Base-by-base conservation (phyloP, 2,888 invertebrate species). In the Xestia ashworthii region DNA sequence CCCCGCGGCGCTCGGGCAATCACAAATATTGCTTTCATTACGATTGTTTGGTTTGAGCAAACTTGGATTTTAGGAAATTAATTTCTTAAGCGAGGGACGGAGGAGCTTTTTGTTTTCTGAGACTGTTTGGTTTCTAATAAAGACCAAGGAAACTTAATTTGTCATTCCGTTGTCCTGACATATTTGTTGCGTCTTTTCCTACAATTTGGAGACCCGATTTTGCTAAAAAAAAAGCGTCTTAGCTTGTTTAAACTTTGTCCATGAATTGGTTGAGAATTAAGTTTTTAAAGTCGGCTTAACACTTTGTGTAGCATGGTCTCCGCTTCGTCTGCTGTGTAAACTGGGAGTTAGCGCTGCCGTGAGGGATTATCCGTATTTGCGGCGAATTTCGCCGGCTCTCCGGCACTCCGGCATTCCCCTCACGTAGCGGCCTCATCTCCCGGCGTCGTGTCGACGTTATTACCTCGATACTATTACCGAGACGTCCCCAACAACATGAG, bases 371-470 rank as follows among this genome's bases (percentile, higher is more conserved):
- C 92, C 91, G 90, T 91, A 92, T 93, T 93, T 93, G 92, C 88
- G 90, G 90, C 90, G 89, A 91, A 90, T 91, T 91, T 91, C 88
- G 83, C 80, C 80, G 81, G 80, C 86, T 85, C 89, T 88, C 83
- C 74, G 81, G 79, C 87, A 85, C 89, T 89, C 83, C 74, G 81
- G 76, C 82, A 96, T 95, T 95, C 95, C 86, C 87, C 85, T 94
- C 96, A 96, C 96, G 96, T 95, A 91, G 88, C 89, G 88, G 91
- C 90, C 93, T 95, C 95, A 93, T 95, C 95, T 94, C 92, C 92
- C 91, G 92, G 89, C 92, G 94, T 94, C 94, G 93, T 92, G 91
- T 91, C 93, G 92, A 91, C 93, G 93, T 94, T 95, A 95, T 95
- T 95, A 95, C 95, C 92, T 93, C 92, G 89, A 93, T 92, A 94